phyloP scores from a whole-genome alignment of 2,113 vertebrate genomes.

The Oryctolagus cuniculus region mOryCun1.1 NC_091432.1:119796001-119796500 shows the following conservation, averaged over 20 bases:
- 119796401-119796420: not conserved
- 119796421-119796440: not conserved
- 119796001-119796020: not conserved
- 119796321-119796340: not conserved
- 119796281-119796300: too few relatives aligned
- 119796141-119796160: not conserved
- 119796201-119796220: too few relatives aligned
- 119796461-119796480: not conserved
- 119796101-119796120: not conserved
- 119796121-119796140: too few relatives aligned
- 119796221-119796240: not conserved
- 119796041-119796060: not conserved
- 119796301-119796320: not conserved
- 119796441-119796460: too few relatives aligned
- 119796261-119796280: rapidly evolving
- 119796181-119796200: not conserved
- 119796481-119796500: not conserved
- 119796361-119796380: not conserved
- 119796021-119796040: not conserved
- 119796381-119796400: not conserved
- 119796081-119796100: not conserved
- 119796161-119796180: not conserved
- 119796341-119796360: not conserved
- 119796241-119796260: not conserved
- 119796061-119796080: not conserved